A percentile compares a stretch with the other conserved stretches of the same genome.
phyloP scores from a whole-genome alignment of 2,888 invertebrate genomes.

The Cryptocephalus primarius region DNA sequence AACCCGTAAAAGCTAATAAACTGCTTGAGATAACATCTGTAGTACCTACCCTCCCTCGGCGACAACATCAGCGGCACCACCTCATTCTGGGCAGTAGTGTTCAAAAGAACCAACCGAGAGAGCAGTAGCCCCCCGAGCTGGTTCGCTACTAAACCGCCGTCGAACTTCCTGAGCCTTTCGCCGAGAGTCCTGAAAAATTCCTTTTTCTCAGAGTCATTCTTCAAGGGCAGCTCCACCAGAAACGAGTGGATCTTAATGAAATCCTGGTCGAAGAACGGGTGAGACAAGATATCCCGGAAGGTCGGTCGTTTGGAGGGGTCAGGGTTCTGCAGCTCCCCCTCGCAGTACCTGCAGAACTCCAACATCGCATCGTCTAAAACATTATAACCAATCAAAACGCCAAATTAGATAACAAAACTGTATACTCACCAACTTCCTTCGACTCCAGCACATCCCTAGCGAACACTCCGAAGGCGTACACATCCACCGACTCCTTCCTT shows the following conservation, averaged over 20 bases:
- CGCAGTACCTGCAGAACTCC: conserved; percentile 62
- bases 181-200: conserved; percentile 66
- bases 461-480: conserved; percentile 65
- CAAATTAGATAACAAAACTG: too few relatives aligned
- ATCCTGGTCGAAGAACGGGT: conserved; percentile 75
- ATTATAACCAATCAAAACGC: too few relatives aligned
- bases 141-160: conserved; percentile 71
- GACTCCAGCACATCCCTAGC: conserved; percentile 62
- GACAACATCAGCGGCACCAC: conserved; percentile 61
- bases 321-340: conserved; percentile 53
- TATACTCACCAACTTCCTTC: conserved; percentile 42
- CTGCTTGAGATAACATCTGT: not conserved
- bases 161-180: conserved; percentile 57
- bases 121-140: conserved; percentile 68
- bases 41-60: conserved; percentile 52
- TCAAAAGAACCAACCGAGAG: conserved; percentile 76
- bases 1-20: not conserved
- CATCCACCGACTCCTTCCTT: conserved; percentile 53
- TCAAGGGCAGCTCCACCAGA: conserved; percentile 70
- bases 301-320: conserved; percentile 56
- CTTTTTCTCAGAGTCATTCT: conserved; percentile 63
- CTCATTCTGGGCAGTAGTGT: conserved; percentile 64
- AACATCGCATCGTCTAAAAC: too few relatives aligned
- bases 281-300: conserved; percentile 53
- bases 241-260: conserved; percentile 77